Evolutionary conservation across 2,113 vertebrate genomes (phyloP).

Genomic region (Mionectes macconnelli): DNA sequence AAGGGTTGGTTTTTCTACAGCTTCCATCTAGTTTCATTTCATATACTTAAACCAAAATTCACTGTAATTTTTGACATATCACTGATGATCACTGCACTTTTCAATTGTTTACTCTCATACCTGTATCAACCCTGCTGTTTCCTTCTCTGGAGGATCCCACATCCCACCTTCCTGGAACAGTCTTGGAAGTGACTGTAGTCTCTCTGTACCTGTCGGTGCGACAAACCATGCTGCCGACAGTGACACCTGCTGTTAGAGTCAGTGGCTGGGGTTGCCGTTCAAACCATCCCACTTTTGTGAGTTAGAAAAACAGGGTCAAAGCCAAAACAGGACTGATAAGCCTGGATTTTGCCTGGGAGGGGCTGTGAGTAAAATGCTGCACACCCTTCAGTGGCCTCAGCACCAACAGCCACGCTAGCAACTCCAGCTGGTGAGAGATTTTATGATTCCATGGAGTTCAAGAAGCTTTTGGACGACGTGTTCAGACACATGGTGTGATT

Average conservation of each 20-base stretch:
- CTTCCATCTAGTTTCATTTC: not conserved
- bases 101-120: fast-evolving
- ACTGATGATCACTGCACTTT: not conserved
- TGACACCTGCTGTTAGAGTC: not conserved
- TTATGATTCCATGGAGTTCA: not conserved
- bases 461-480: fast-evolving
- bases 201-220: not conserved
- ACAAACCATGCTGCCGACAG: not conserved
- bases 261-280: not conserved
- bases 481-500: not conserved
- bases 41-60: not conserved
- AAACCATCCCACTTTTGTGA: not conserved
- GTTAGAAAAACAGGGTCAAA: not conserved
- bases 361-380: not conserved
- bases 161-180: not conserved
- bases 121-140: not conserved
- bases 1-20: not conserved
- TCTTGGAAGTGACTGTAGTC: not conserved
- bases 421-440: not conserved
- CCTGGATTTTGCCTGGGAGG: not conserved
- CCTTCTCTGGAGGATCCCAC: not conserved
- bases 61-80: not conserved
- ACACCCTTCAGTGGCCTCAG: not conserved
- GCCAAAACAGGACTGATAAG: not conserved
- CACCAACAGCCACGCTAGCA: not conserved